Evolutionary conservation across 2,113 vertebrate species (phyloP).

Genomic region (Murina feae): DNA sequence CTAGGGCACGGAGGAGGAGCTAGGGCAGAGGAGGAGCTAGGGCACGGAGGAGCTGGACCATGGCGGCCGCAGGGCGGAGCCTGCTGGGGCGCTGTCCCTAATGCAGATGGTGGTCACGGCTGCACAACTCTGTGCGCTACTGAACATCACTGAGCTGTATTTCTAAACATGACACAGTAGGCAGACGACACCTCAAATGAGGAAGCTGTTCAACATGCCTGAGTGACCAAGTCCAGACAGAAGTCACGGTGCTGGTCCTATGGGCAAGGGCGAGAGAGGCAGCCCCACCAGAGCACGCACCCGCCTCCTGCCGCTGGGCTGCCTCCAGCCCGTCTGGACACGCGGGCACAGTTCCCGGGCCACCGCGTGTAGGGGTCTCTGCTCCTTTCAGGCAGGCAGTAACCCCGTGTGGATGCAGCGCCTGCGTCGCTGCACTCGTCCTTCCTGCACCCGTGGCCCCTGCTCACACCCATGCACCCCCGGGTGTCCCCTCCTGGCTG

Average conservation of each 20-base stretch:
- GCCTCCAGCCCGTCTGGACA: background rate
- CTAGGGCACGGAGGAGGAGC: no score
- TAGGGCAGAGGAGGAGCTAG: no score
- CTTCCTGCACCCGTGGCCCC: no score
- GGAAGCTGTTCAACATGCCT: no score
- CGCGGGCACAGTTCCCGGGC: no score
- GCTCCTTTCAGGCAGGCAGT: background rate
- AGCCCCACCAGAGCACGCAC: no score
- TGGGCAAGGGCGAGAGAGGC: background rate
- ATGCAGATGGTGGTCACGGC: accelerated
- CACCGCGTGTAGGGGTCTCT: background rate
- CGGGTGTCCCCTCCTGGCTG: background rate
- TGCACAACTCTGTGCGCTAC: background rate
- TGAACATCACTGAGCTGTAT: no score
- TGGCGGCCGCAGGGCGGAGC: background rate
- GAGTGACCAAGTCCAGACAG: background rate
- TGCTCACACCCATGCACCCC: no score
- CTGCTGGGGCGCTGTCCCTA: background rate
- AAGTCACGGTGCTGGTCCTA: no score
- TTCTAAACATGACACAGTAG: accelerated
- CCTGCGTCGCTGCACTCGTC: no score
- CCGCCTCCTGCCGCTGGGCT: background rate
- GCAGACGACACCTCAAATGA: no score
- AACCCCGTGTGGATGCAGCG: background rate
- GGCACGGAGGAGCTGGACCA: no score